Base-by-base conservation (phyloP, 2,113 vertebrate genomes). In the Nibea coibor region DNA sequence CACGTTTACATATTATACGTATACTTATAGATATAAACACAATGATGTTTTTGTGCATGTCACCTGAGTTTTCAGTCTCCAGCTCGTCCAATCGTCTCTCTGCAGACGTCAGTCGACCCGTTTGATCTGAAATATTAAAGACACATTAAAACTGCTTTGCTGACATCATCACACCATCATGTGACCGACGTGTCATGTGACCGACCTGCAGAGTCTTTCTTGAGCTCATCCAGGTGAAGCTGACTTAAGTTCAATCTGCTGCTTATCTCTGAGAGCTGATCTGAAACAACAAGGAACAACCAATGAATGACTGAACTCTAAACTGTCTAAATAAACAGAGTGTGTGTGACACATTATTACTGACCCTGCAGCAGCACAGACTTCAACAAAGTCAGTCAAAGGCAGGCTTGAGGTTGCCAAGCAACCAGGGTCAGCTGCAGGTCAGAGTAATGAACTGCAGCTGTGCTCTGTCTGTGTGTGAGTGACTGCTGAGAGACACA, bases 211-310 rank as follows among this genome's bases (percentile, higher is more conserved):
- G 50, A 20, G 19, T 1, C 11, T 10, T 47, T 73, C 63, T 4
- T 56, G 81, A 78, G 64, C 24, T 71, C 45, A 0, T 81, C 45
- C 69, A 84, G 64, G 14, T 56, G 64, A 14, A 16, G 24, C 14
- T 20, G 51, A 57, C 78, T 82, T 51, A 56, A 59, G 56, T 72
- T 75, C 43, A 86, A 35, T 28, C 57, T 10, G 31, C 31, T 50
- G 28, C n/a, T 54, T 12, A 79, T 4, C 45, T 65, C 75, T 28
- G 58, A 48, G 1, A 78, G 4, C 26, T 75, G 64, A 35, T 28
- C 84, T 87, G 81, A 53, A 69, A 35, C 31, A 35, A 35, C 31
- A 35, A 35, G 31, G 31, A 35, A 35, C 31, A 35, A 35, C 31
- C 31, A 35, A 31, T 31, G 31, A 31, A 31, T 31, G 31, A 31